Evolutionary conservation across 2,888 invertebrate species (phyloP), one percentile per base, ranked within the genome.

Genomic region (Lycaena phlaeas): DNA sequence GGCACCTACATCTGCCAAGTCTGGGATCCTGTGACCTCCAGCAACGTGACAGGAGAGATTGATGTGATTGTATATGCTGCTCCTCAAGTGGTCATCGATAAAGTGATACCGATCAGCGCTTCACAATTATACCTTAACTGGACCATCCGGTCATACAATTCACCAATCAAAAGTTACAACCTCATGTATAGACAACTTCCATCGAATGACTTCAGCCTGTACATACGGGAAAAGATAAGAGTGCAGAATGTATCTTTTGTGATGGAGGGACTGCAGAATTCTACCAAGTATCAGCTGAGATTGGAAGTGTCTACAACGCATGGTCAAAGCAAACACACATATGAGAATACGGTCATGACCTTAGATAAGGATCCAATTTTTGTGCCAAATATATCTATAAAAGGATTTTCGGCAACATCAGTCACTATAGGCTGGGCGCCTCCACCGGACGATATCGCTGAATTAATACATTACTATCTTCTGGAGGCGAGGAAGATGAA

Each of bases 361-460:
- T 68, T 94, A 27, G 84, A 82, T 1, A 78, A 88, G 65, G 94
- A 94, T 76, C 94, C 94, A 0, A 79, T 87, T 45, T 95, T 94
- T 60, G 86, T 92, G 29, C 95, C 95, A 1, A 89, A 89, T 59
- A 90, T 94, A 28, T 88, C 90, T 29, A 90, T 94, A 0, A 93
- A 92, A 26, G 95, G 82, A 0, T 84, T 84, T 43, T 79, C 82
- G 86, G 77, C 84, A 0, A 90, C 90, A 14, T 93, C 94, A 0
- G 92, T 95, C 44, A 94, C 94, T 0, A 90, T 95, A 38, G 91
- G 92, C 0, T 95, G 94, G 93, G 87, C 85, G 17, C 84, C 88
- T 0, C 92, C 93, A 0, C 88, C 90, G 0, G 66, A 81, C 0
- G 81, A 90, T 12, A 81, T 92, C 7, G 86, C 87, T 7, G 88